Conservation (phyloP, 2,113 vertebrate genomes). For the Eleginops maclovinus region DNA sequence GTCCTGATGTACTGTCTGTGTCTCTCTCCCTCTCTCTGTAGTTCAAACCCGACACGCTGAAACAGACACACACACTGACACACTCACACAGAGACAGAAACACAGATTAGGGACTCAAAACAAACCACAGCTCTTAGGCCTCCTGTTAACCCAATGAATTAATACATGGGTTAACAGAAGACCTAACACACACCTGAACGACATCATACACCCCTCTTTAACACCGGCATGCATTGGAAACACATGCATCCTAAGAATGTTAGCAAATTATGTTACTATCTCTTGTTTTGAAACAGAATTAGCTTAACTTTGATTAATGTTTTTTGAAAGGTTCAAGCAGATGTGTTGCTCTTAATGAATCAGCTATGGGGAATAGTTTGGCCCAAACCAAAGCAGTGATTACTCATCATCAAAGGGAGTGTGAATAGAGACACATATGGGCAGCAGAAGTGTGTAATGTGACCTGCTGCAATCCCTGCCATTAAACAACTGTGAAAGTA, state of each 20-base stretch:
- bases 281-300: not conserved
- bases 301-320: not conserved
- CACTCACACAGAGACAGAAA: not conserved
- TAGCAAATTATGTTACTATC: not conserved
- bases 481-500: not conserved
- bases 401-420: not conserved
- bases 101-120: conserved; percentile 4
- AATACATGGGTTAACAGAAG: too few relatives aligned
- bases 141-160: conserved; percentile 21
- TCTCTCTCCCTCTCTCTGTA: not conserved
- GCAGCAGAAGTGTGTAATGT: not conserved
- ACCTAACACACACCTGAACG: not conserved
- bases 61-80: conserved; percentile 32
- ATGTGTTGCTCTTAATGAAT: conserved; percentile 16
- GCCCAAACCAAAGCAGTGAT: not conserved
- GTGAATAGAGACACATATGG: not conserved
- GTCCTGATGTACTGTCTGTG: not conserved
- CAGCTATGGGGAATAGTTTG: not conserved
- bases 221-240: not conserved
- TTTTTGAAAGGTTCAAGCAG: not conserved
- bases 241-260: not conserved
- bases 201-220: not conserved
- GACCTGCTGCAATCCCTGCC: not conserved
- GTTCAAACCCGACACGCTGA: conserved; percentile 12
- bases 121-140: not conserved